Percentiles rank a stretch among this genome's conserved stretches.
Evolutionary conservation across 2,797 vertebrate species (phyloP).

Genomic region (Acrossocheilus wenchowensis): DNA sequence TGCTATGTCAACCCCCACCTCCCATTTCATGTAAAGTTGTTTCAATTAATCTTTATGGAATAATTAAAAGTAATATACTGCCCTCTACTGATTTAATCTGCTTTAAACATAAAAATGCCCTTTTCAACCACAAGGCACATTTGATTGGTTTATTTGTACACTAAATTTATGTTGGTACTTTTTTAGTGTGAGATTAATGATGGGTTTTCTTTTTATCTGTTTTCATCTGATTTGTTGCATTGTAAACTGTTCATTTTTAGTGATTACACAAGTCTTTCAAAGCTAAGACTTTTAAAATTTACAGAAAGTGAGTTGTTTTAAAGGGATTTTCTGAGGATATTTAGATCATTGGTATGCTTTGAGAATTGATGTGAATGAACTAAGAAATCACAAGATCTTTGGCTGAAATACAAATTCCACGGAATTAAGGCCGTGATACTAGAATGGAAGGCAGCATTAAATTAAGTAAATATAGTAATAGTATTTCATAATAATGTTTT

Average conservation of each 20-base stretch:
- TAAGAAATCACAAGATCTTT: constrained; percentile 45
- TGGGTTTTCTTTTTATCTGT: neutral
- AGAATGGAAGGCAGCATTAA: constrained; percentile 8
- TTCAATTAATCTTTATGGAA: neutral
- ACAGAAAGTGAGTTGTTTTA: neutral
- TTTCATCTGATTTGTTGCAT: neutral
- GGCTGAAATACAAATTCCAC: constrained; percentile 5
- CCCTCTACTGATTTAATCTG: constrained; percentile 11
- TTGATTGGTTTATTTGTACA: neutral
- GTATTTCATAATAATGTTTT: neutral
- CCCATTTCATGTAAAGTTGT: neutral
- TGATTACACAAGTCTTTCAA: neutral
- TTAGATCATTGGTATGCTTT: constrained; percentile 3
- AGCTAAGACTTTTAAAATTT: neutral
- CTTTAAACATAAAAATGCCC: neutral
- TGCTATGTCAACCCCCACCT: neutral
- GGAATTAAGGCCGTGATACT: neutral
- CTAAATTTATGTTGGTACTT: neutral
- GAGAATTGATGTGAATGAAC: constrained; percentile 27
- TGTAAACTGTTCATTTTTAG: neutral
- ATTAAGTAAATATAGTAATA: neutral
- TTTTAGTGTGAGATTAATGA: neutral
- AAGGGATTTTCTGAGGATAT: neutral
- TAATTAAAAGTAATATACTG: constrained; percentile 23
- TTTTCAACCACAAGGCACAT: neutral